Conservation (phyloP, 2,888 invertebrate species). For the Pollenia angustigena region DNA sequence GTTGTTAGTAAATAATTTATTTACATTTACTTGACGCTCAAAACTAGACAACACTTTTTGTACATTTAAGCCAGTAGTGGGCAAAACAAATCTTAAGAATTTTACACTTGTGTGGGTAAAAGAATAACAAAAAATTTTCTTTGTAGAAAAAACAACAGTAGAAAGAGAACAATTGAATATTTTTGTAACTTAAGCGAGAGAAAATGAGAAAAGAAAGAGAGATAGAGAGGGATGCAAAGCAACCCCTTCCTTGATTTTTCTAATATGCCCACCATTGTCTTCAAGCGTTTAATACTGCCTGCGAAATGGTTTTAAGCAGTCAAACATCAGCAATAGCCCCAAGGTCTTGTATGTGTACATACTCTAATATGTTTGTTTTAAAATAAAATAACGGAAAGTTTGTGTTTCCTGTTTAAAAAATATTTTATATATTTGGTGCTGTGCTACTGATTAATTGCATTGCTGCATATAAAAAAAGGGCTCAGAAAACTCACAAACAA, state of each 20-base stretch:
- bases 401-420: slow-evolving; percentile 59
- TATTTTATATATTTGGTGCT: slow-evolving; percentile 57
- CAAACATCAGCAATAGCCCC: neutral
- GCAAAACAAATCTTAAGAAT: too few species aligned
- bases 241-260: too few species aligned
- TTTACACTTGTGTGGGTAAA: too few species aligned
- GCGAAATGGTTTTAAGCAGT: slow-evolving; percentile 19
- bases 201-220: too few species aligned
- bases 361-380: neutral
- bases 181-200: too few species aligned
- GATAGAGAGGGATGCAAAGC: too few species aligned
- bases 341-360: neutral
- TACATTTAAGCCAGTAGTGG: neutral
- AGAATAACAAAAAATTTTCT: too few species aligned
- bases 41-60: slow-evolving; percentile 67
- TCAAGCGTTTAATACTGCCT: slow-evolving; percentile 16
- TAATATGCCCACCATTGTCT: neutral
- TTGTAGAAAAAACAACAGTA: too few species aligned
- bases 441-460: slow-evolving; percentile 72
- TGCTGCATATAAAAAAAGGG: slow-evolving; percentile 27
- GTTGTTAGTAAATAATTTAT: slow-evolving; percentile 69
- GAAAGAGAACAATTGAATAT: too few species aligned
- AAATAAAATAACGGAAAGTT: slow-evolving; percentile 63
- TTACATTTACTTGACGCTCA: slow-evolving; percentile 72
- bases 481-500: slow-evolving; percentile 18